These are phyloP conservation scores for Lamproptera curius DNA, from an alignment of 2,888 invertebrate species.

Conservation along the genomic window DNA sequence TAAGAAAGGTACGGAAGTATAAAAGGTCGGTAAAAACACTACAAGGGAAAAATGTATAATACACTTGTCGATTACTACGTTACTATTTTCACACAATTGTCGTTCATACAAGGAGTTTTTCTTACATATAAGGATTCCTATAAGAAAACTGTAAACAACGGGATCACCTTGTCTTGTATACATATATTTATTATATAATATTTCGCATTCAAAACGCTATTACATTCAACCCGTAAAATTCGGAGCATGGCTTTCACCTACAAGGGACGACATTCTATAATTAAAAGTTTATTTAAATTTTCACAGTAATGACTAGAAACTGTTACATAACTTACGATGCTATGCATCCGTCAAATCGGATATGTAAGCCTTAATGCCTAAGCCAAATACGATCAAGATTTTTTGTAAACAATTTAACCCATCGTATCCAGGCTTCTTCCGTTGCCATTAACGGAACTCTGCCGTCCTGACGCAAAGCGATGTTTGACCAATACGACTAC, in stretches of 20 bases:
- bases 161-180: conserved; percentile 25
- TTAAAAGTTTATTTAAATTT: too few relatives aligned
- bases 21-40: conserved; percentile 73
- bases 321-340: background rate
- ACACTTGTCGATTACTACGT: conserved; percentile 37
- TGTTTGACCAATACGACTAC: too few relatives aligned
- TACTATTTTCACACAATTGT: conserved; percentile 47
- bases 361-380: conserved; percentile 13
- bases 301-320: conserved; percentile 11
- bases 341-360: conserved; percentile 14
- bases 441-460: too few relatives aligned
- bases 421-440: too few relatives aligned
- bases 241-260: conserved; percentile 41
- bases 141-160: conserved; percentile 42
- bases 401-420: too few relatives aligned
- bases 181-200: conserved; percentile 29
- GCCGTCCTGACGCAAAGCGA: too few relatives aligned
- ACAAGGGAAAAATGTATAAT: conserved; percentile 61
- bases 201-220: conserved; percentile 36
- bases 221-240: conserved; percentile 49
- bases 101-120: conserved; percentile 55
- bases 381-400: too few relatives aligned
- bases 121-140: conserved; percentile 69
- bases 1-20: conserved; percentile 58
- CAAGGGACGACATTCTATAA: background rate